A percentile compares a stretch with the other conserved stretches of the same genome.
Conservation (phyloP, 2,888 invertebrate genomes). For the Bombyx huttoni region DNA sequence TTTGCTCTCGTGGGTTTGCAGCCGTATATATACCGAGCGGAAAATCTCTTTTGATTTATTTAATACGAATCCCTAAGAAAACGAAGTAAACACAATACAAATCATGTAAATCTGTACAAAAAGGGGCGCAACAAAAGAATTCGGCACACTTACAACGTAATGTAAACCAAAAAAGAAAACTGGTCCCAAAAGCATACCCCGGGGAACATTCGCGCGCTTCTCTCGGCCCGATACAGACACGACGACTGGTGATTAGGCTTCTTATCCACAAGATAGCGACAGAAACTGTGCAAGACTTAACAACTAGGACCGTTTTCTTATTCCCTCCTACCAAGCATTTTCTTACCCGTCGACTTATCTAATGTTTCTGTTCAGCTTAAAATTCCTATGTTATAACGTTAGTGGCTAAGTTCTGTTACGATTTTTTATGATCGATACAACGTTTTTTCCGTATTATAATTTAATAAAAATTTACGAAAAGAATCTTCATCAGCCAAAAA, state of each 20-base stretch:
- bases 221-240: constrained; percentile 67
- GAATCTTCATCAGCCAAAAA: neutral
- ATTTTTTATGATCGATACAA: constrained; percentile 18
- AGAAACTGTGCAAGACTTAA: constrained; percentile 73
- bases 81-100: constrained; percentile 42
- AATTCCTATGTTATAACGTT: constrained; percentile 57
- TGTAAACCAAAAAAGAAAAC: constrained; percentile 71
- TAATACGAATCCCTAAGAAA: constrained; percentile 14
- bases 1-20: constrained; percentile 19
- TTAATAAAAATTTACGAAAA: neutral
- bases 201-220: constrained; percentile 57
- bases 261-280: constrained; percentile 71
- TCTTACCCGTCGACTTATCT: constrained; percentile 65
- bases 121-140: constrained; percentile 63
- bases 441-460: neutral
- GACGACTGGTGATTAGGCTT: constrained; percentile 72
- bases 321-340: constrained; percentile 65
- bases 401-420: constrained; percentile 42
- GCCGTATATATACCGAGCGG: neutral
- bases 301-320: constrained; percentile 72
- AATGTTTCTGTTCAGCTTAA: constrained; percentile 53
- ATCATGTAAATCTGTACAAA: constrained; percentile 55
- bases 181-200: constrained; percentile 68
- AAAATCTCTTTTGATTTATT: neutral
- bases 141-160: constrained; percentile 69